Evolutionary conservation across 1,140 invertebrate genomes (phyloP), one percentile per base, ranked within the genome.

Genomic region (Gryon sp.): DNA sequence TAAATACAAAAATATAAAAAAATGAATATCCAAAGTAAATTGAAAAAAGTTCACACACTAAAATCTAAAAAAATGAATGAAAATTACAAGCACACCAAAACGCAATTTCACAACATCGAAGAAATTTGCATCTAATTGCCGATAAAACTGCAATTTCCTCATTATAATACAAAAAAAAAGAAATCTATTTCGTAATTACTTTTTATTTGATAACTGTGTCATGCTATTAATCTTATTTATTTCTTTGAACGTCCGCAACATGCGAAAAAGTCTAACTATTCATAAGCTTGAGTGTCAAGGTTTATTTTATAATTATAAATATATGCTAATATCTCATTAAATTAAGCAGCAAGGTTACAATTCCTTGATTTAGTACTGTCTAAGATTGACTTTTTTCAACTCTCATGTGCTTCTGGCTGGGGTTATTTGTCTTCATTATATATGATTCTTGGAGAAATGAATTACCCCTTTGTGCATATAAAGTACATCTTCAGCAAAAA

Each of bases 261-360:
- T 83, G 53, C 74, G 84, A 86, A 87, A 41, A 2, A 87, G 86
- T 62, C 38, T 60, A 28, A 70, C 55, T 73, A 79, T 78, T 76
- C 78, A 72, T 52, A 68, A 62, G 38, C 36, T 40, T 57, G 45
- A 79, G 73, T 78, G 63, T 80, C 80, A 83, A 83, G 81, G 80
- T 62, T 65, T 65, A 32, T 24, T 16, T 59, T 70, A 40, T 36
- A 43, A 43, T 46, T 75, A 73, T 46, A 40, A 52, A 70, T 77
- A 69, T 70, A 83, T 82, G 66, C 70, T 81, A 83, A 83, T 79
- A 30, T 63, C 16, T 36, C 69, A 50, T 72, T 73, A 63, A 73
- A 65, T 62, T 66, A 68, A 80, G 75, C 72, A 74, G 20, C 59
- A 74, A 68, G 66, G 66, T 41, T 65, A 63, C 52, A 28, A 11